Evolutionary conservation across 1,140 invertebrate species (phyloP).

Genomic region (Yoshiicerus persimilis): DNA sequence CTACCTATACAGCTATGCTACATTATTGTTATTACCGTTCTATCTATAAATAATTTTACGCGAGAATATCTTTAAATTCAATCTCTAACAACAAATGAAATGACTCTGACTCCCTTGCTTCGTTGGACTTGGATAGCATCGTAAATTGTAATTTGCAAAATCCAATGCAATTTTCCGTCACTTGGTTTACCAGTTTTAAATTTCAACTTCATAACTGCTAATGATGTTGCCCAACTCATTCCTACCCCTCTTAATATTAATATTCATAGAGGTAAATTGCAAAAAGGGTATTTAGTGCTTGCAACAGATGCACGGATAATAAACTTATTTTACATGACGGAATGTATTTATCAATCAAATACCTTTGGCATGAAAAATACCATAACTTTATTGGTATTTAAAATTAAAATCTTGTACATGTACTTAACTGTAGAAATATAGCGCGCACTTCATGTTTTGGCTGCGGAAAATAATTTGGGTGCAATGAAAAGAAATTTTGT

Average conservation of each 20-base stretch:
- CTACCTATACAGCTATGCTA: too few species aligned
- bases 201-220: not conserved
- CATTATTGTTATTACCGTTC: not conserved
- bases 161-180: not conserved
- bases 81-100: not conserved
- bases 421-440: too few species aligned
- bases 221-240: not conserved
- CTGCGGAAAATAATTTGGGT: not conserved
- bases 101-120: not conserved
- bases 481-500: not conserved
- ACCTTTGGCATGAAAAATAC: too few species aligned
- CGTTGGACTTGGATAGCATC: not conserved
- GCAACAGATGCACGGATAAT: too few species aligned
- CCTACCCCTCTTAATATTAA: not conserved
- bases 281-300: not conserved
- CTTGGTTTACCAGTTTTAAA: not conserved
- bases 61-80: not conserved
- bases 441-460: not conserved
- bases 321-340: too few species aligned
- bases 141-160: not conserved
- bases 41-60: constrained; percentile 13
- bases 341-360: too few species aligned
- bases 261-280: not conserved
- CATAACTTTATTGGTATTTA: not conserved
- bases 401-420: not conserved